A percentile compares a stretch with the other conserved stretches of the same genome.
Conservation (phyloP, 2,113 vertebrate genomes). For the Hucho hucho region DNA sequence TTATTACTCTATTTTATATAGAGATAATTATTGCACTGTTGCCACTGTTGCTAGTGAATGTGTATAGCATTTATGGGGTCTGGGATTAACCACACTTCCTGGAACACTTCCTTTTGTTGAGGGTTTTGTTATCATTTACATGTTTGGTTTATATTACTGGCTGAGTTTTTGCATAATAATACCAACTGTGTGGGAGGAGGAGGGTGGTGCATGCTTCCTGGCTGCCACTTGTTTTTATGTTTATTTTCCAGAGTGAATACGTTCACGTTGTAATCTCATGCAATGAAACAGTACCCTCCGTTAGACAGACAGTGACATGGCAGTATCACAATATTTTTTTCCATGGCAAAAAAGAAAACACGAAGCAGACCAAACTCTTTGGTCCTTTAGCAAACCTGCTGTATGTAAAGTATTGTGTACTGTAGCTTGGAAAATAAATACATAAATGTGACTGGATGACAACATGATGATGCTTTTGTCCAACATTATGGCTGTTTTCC, state of each 20-base stretch:
- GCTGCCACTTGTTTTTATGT: neutral
- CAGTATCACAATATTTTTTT: neutral
- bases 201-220: neutral
- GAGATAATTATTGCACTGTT: too few species aligned
- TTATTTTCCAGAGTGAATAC: slow-evolving; percentile 1
- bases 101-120: neutral
- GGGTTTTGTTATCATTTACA: too few species aligned
- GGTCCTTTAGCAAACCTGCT: too few species aligned
- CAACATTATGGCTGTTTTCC: too few species aligned
- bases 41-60: too few species aligned
- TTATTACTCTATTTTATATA: neutral
- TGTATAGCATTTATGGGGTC: too few species aligned
- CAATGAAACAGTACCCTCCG: slow-evolving; percentile 62
- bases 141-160: neutral
- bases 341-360: too few species aligned
- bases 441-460: too few species aligned
- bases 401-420: too few species aligned
- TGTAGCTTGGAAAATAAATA: too few species aligned
- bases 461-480: too few species aligned
- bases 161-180: neutral
- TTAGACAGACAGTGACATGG: slow-evolving; percentile 43
- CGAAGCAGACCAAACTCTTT: too few species aligned
- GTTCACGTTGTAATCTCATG: slow-evolving; percentile 62
- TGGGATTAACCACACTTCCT: neutral
- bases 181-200: neutral